Percentiles rank a stretch among this genome's conserved stretches.
Conservation (phyloP, 2,888 invertebrate species). For the Lomographa bimaculata region DNA sequence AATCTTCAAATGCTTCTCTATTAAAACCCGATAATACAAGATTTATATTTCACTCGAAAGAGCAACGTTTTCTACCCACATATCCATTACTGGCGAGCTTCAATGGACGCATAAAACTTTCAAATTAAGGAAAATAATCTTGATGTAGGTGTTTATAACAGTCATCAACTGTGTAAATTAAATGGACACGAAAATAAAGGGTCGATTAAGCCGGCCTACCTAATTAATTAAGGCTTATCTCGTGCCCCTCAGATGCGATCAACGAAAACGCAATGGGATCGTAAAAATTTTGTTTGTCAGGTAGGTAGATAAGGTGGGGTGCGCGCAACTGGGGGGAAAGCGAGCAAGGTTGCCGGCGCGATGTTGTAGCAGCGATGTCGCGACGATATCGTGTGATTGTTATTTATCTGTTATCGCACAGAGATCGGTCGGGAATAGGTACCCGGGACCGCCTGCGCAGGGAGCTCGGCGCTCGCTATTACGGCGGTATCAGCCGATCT, state of each 20-base stretch:
- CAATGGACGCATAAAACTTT: constrained; percentile 45
- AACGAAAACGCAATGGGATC: constrained; percentile 58
- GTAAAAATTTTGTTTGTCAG: constrained; percentile 60
- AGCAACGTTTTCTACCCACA: constrained; percentile 28
- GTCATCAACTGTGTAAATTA: constrained; percentile 63
- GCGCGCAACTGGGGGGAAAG: constrained; percentile 34
- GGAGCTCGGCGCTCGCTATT: constrained; percentile 49
- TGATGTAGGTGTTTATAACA: constrained; percentile 64
- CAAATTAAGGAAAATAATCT: constrained; percentile 56
- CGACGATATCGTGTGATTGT: constrained; percentile 65
- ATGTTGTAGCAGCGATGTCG: constrained; percentile 54
- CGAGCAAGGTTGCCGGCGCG: constrained; percentile 37
- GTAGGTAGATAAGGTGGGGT: constrained; percentile 48
- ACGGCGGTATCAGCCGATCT: constrained; percentile 51
- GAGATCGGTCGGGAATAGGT: constrained; percentile 42
- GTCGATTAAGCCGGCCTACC: constrained; percentile 60
- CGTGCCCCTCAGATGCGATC: constrained; percentile 49
- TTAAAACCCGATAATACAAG: constrained; percentile 29
- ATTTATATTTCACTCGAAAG: constrained; percentile 31
- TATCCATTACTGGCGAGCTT: constrained; percentile 29
- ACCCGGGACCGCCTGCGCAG: constrained; percentile 50
- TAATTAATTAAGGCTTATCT: constrained; percentile 69
- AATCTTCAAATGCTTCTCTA: constrained; percentile 26
- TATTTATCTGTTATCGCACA: constrained; percentile 66
- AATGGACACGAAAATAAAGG: constrained; percentile 63